Evolutionary conservation across 2,113 vertebrate species (phyloP), one percentile per base, ranked within the genome.

Genomic region (Cephalopholis sonnerati): DNA sequence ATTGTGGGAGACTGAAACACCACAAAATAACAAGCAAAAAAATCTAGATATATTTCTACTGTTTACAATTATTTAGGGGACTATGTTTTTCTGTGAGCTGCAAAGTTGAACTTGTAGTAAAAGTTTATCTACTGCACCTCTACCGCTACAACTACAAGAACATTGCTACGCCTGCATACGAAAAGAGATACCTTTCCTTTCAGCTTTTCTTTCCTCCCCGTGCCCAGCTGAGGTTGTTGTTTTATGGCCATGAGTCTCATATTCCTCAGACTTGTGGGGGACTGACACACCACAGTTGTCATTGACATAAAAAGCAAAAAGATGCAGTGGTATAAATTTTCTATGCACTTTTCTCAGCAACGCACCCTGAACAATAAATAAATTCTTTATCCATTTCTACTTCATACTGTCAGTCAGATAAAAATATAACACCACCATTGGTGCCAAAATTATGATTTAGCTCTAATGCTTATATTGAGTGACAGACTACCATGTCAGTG

Each of bases 11-110:
- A 25, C 81, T 84, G 77, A 63, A 54, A 70, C 27, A 73, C 29
- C 46, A 66, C 44, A 72, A 80, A 46, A 75, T 24, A 75, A 73
- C 54, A 65, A 65, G n/a, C 32, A 65, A 76, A 65, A 76, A 65
- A 57, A 80, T 57, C 25, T 78, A 50, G 41, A 68, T 59, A 12
- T 0, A 11, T 48, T 46, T 77, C 16, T 24, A 57, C 10, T 25
- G 15, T 74, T 65, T 44, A n/a, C 16, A 46, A 0, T n/a, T 59
- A 7, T 74, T 72, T 36, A 58, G 5, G 36, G n/a, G 17, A 32
- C 68, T 5, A 4, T 22, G 25, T 50, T 57, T 58, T 41, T 20
- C 53, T 16, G 39, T 46, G 62, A 16, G 79, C 27, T 66, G 41
- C 58, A 53, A 73, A 22, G 7, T 50, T 53, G 20, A 16, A 55